Percentiles rank a stretch among this genome's conserved stretches.
These are phyloP conservation scores for Darwinula stevensoni DNA, from an alignment of 2,888 invertebrate genomes.

Conservation along the genomic window DNA sequence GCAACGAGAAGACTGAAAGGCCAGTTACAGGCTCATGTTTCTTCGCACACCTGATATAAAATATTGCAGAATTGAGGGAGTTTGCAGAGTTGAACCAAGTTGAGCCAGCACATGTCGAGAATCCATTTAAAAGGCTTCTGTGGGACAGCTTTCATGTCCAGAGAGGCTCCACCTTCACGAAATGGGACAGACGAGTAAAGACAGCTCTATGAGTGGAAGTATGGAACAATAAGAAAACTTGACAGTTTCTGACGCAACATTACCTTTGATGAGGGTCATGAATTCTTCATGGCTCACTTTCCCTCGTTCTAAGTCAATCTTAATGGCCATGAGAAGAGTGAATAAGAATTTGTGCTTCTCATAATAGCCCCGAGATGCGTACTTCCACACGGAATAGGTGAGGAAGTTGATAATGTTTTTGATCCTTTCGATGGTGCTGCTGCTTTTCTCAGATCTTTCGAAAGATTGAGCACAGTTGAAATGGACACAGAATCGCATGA, in stretches of 20 bases:
- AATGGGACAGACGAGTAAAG: not conserved
- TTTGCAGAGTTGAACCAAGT: slow-evolving; percentile 73
- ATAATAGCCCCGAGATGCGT: slow-evolving; percentile 68
- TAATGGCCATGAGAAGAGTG: slow-evolving; percentile 76
- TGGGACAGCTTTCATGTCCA: slow-evolving; percentile 67
- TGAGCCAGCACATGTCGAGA: slow-evolving; percentile 79
- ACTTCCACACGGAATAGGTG: slow-evolving; percentile 72
- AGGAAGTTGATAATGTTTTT: slow-evolving; percentile 60
- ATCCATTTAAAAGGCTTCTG: slow-evolving; percentile 88
- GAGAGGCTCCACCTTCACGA: slow-evolving; percentile 60
- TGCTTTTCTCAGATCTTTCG: slow-evolving; percentile 38
- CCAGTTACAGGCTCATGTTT: no score
- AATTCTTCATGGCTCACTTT: slow-evolving; percentile 67
- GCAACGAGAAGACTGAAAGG: no score
- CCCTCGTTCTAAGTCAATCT: slow-evolving; percentile 60
- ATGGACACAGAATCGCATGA: not conserved
- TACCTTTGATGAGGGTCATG: slow-evolving; percentile 68
- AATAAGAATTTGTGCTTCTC: slow-evolving; percentile 76
- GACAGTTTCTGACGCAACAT: not conserved
- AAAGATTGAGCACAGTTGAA: slow-evolving; percentile 4
- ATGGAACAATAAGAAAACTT: not conserved
- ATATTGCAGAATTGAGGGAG: slow-evolving; percentile 46
- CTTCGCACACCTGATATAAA: slow-evolving; percentile 30
- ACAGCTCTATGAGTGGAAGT: no score
- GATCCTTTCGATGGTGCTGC: slow-evolving; percentile 54